Evolutionary conservation across 2,888 invertebrate genomes (phyloP), one percentile per base, ranked within the genome.

Genomic region (Acronicta leporina): DNA sequence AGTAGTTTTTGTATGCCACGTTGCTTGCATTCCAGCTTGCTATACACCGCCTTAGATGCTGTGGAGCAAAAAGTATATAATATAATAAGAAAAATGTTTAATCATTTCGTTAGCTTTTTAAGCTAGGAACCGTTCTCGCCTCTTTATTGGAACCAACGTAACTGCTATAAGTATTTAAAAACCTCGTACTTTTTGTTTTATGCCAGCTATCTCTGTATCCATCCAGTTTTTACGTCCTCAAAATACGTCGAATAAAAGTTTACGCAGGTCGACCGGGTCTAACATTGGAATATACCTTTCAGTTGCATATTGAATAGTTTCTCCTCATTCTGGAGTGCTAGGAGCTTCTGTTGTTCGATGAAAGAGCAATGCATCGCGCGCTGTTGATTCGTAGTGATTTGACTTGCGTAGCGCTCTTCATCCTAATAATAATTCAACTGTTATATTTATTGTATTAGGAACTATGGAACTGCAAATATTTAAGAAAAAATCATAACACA

Each of bases 361-460:
- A 94, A 95, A 1, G 94, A 87, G 74, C 93, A 90, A 51, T 94
- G 92, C 90, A 95, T 94, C 6, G 95, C 88, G 43, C 92, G 87
- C 73, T 95, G 94, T 52, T 92, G 91, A 72, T 94, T 95, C 45
- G 80, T 56, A 1, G 91, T 88, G 56, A 95, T 57, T 38, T 90
- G 87, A 43, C 81, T 91, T n/a, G 94, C 91, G 73, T 92, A 94
- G 14, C 89, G 91, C 75, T 95, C 94, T 76, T 95, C 95, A 44
- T 91, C 92, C 89, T 95, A 52, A 27, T 44, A 25, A 30, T 44
- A 6, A 42, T 25, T 45, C 14, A 14, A 15, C 14, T 46, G 10
- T 46, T 15, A 15, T 5, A 46, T 46, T 5, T 27, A 27, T 27
- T 7, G 6, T 27, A 27, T 27, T 27, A 27, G 6, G 5, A 1